Evolutionary conservation across 2,888 invertebrate species (phyloP), one percentile per base, ranked within the genome.

Genomic region (Polydesmus complanatus): DNA sequence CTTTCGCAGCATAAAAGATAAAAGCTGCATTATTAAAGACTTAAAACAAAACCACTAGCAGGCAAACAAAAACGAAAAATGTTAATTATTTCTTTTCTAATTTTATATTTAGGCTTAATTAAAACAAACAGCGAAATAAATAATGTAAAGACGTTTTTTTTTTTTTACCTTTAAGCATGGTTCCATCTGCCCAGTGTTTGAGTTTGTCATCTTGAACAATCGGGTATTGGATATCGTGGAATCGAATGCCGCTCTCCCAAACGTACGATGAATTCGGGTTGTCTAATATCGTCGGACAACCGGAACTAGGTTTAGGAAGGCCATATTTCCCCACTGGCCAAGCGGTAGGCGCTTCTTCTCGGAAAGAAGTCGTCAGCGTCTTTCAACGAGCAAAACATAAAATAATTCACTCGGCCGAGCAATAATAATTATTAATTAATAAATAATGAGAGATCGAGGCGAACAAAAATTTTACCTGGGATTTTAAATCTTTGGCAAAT

Each of bases 261-360:
- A 37, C 14, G 8, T 5, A 5, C 37, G 37, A 37, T 14, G 14
- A 8, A 37, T 37, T 14, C 27, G 55, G 54, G 56, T 64, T 63
- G 22, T 58, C 60, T 22, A 22, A 52, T 23, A 65, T 58, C 18
- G 58, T 48, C 0, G 68, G 68, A 58, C 68, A 68, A 19, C 68
- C 68, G 11, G 65, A 66, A 5, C 64, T 59, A 2, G 68, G 67
- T 67, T 67, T 68, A 1, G 68, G 68, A 19, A 68, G 58, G 11
- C 67, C 68, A 54, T 68, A 68, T 2, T 61, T 62, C 22, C 68
- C 68, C 27, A 61, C 56, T 19, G 68, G 68, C 68, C 68, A 68
- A 11, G 52, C 19, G 23, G 54, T 22, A 19, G 55, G 37, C 27
- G 37, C 5, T 14, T 37, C 37, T 37, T 62, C 59, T 22, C 52